Conservation (phyloP, 2,888 invertebrate genomes). For the Chrysolina oricalcia region DNA sequence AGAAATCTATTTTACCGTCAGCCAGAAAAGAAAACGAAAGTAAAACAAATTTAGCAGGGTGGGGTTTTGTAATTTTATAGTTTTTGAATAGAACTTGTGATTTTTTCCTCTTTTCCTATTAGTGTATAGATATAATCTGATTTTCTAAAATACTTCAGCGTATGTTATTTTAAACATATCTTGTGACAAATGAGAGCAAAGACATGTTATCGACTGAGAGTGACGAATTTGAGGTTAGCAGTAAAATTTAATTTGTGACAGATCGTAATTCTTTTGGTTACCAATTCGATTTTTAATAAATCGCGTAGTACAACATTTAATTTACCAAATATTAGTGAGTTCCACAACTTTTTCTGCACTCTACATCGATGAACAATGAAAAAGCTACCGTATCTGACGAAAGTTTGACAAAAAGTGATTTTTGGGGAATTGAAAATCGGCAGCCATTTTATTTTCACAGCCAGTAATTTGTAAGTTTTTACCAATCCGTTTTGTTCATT, state of each 20-base stretch:
- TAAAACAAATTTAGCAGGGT: slow-evolving; percentile 58
- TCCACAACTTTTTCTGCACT: background rate
- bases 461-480: slow-evolving; percentile 61
- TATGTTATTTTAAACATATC: background rate
- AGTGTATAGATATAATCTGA: background rate
- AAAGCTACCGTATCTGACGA: slow-evolving; percentile 41
- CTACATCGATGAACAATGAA: slow-evolving; percentile 36
- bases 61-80: slow-evolving; percentile 58
- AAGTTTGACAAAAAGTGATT: slow-evolving; percentile 50
- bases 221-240: slow-evolving; percentile 55
- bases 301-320: background rate
- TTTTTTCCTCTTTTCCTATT: slow-evolving; percentile 36
- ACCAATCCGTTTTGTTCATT: slow-evolving; percentile 10
- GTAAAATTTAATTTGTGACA: slow-evolving; percentile 53
- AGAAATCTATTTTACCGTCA: background rate
- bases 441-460: slow-evolving; percentile 57
- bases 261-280: slow-evolving; percentile 44
- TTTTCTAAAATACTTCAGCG: background rate
- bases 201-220: slow-evolving; percentile 49
- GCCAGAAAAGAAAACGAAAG: slow-evolving; percentile 47
- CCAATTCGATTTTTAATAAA: slow-evolving; percentile 32
- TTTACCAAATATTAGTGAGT: slow-evolving; percentile 18
- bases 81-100: slow-evolving; percentile 48
- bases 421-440: slow-evolving; percentile 53
- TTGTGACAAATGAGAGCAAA: slow-evolving; percentile 10